Percentiles rank a stretch among this genome's conserved stretches.
phyloP scores from a whole-genome alignment of 2,888 invertebrate species.

The Nasonia oneida region DNA sequence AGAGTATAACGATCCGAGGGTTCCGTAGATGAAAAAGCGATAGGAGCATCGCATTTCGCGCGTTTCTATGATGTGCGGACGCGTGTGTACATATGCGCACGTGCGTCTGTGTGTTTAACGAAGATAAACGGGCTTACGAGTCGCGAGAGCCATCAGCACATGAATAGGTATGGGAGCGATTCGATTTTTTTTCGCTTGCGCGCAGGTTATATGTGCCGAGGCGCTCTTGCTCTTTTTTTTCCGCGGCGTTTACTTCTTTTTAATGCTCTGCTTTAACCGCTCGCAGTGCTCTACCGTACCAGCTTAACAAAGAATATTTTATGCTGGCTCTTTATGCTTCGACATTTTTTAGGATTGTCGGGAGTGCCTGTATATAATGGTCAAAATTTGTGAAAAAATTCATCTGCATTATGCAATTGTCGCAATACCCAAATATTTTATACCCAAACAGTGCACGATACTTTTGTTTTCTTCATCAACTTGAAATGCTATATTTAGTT shows the following conservation, averaged over 20 bases:
- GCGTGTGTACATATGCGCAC: neutral
- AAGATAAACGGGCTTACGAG: conserved; percentile 64
- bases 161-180: conserved; percentile 34
- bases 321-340: conserved; percentile 17
- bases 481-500: too few relatives aligned
- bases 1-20: conserved; percentile 33
- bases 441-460: neutral
- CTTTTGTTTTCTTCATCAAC: too few relatives aligned
- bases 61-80: neutral
- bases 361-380: neutral
- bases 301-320: conserved; percentile 41
- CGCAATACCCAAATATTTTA: neutral
- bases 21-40: conserved; percentile 55
- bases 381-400: conserved; percentile 12
- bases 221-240: conserved; percentile 37
- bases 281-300: conserved; percentile 9
- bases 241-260: conserved; percentile 32
- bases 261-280: conserved; percentile 44
- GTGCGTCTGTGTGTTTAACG: conserved; percentile 10
- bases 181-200: conserved; percentile 36
- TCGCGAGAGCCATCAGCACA: conserved; percentile 33
- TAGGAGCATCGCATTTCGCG: conserved; percentile 39
- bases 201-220: neutral
- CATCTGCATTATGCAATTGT: neutral
- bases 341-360: conserved; percentile 15